These are phyloP conservation scores for Parnassius mnemosyne DNA, from an alignment of 2,888 invertebrate species.

Conservation along the genomic window DNA sequence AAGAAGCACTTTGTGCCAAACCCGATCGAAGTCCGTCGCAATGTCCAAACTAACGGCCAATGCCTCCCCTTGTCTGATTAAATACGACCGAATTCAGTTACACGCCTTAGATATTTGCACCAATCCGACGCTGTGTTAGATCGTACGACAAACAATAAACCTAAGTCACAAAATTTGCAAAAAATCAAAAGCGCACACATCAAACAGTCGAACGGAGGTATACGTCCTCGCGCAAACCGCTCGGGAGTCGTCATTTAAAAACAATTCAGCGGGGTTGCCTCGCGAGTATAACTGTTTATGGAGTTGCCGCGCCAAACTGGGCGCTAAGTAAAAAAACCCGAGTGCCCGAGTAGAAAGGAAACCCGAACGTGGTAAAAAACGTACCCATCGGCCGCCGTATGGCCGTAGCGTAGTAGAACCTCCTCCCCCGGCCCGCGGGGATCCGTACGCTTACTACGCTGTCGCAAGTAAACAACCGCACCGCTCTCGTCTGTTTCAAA, in stretches of 20 bases:
- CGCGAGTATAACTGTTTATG: constrained; percentile 74
- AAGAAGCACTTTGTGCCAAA: too few species aligned
- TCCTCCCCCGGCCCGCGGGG: constrained; percentile 32
- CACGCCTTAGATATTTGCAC: too few species aligned
- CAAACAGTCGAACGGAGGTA: constrained; percentile 36
- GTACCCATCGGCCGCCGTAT: constrained; percentile 42
- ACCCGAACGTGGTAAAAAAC: constrained; percentile 65
- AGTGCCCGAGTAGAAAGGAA: constrained; percentile 63
- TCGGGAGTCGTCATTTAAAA: constrained; percentile 64
- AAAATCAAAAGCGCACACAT: constrained; percentile 34
- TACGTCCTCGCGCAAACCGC: constrained; percentile 44
- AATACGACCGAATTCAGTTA: too few species aligned
- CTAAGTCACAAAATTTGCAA: constrained; percentile 6
- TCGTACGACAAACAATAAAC: too few species aligned
- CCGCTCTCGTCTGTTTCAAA: not conserved
- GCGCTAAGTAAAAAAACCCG: constrained; percentile 66
- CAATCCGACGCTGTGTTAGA: too few species aligned
- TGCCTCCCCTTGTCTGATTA: too few species aligned
- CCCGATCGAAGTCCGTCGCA: too few species aligned
- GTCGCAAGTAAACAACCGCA: constrained; percentile 48
- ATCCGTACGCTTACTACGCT: constrained; percentile 60
- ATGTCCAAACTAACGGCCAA: too few species aligned
- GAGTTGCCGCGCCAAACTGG: constrained; percentile 69
- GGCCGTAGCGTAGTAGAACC: constrained; percentile 64
- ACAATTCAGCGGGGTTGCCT: constrained; percentile 77